Conservation (phyloP, 2,797 vertebrate species). For the Propithecus deckenii region DNA sequence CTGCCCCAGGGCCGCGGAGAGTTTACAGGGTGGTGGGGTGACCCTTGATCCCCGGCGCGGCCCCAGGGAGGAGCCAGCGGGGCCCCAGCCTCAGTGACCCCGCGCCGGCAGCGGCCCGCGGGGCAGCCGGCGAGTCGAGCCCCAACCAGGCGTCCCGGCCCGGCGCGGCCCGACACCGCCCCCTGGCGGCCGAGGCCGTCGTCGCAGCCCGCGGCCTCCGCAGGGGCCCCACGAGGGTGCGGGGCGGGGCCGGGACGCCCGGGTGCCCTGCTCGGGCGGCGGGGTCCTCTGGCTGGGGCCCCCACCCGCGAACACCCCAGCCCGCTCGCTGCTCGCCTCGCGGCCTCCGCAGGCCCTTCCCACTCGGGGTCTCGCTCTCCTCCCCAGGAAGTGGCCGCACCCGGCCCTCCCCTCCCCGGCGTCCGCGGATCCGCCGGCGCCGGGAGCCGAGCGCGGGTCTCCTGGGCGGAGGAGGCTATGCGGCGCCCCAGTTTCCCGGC, state of each 20-base stretch:
- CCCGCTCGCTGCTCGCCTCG: background rate
- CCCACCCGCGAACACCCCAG: background rate
- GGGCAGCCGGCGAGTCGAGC: too few relatives aligned
- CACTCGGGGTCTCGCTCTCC: background rate
- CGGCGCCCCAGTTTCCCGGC: background rate
- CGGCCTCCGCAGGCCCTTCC: background rate
- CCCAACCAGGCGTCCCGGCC: too few relatives aligned
- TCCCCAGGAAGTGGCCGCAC: background rate
- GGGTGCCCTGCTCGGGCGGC: background rate
- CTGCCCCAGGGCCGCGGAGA: background rate
- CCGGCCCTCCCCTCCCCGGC: fast-evolving
- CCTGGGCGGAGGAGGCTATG: background rate
- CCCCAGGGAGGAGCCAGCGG: background rate
- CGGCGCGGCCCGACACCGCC: background rate
- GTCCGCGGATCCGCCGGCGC: background rate
- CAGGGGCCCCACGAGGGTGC: fast-evolving
- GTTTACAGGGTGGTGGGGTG: background rate
- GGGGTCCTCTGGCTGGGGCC: background rate
- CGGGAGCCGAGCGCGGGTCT: too few relatives aligned
- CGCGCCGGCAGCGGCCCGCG: fast-evolving
- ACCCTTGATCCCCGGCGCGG: background rate
- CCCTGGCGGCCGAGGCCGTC: background rate
- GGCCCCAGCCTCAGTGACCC: background rate
- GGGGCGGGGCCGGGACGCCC: background rate
- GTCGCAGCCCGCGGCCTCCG: background rate